These are phyloP conservation scores for Drosophila borborema DNA, from an alignment of 2,888 invertebrate species.

Conservation along the genomic window DNA sequence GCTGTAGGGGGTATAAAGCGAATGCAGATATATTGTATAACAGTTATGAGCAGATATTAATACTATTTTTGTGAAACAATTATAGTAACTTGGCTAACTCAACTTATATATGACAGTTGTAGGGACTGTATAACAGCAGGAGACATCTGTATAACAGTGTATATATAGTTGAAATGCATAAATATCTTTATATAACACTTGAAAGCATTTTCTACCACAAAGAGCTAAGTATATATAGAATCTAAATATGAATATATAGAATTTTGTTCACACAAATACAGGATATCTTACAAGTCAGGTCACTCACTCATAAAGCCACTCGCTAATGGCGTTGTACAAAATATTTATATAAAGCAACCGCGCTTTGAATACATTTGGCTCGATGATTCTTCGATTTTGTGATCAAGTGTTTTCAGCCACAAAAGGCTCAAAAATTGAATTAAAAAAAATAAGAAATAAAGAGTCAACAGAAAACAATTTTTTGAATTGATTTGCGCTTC, in stretches of 20 bases:
- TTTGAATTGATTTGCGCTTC: constrained; percentile 45
- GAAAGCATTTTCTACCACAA: not conserved
- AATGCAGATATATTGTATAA: not conserved
- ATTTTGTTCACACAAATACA: not conserved
- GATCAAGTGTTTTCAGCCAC: constrained; percentile 56
- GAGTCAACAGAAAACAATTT: not conserved
- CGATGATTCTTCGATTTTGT: constrained; percentile 56
- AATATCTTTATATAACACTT: not conserved
- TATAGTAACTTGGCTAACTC: not conserved
- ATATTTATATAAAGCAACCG: constrained; percentile 36
- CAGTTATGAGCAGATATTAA: not conserved
- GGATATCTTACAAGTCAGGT: constrained; percentile 8
- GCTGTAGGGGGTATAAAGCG: not conserved
- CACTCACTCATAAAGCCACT: not conserved
- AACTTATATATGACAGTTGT: not conserved
- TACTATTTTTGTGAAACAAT: not conserved
- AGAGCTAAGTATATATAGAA: not conserved
- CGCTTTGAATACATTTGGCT: constrained; percentile 44
- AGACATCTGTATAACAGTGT: not conserved
- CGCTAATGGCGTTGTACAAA: constrained; percentile 43
- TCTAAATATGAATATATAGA: not conserved
- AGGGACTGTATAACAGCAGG: not conserved
- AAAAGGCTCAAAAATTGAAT: constrained; percentile 42
- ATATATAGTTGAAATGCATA: too few relatives aligned
- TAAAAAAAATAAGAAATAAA: not conserved